Conservation (phyloP, 2,113 vertebrate species). For the Circaetus cinerascens region DNA sequence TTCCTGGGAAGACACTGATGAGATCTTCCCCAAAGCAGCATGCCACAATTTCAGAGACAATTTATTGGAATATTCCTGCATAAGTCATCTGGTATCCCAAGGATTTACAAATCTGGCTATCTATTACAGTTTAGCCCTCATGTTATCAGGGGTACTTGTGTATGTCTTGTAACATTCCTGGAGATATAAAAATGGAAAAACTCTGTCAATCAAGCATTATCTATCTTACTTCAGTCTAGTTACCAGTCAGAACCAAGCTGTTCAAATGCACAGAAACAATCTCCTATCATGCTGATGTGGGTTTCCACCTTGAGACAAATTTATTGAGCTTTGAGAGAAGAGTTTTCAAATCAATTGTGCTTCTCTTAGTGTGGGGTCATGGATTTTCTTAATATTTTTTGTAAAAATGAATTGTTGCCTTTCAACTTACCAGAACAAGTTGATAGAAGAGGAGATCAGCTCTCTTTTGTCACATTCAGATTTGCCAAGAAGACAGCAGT, state of each 20-base stretch:
- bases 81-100: conserved; percentile 16
- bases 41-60: background rate
- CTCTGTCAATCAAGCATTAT: background rate
- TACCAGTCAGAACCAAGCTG: background rate
- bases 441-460: background rate
- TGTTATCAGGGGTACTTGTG: background rate
- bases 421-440: background rate
- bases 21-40: conserved; percentile 21
- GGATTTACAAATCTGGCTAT: conserved; percentile 12
- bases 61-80: conserved; percentile 9
- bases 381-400: background rate
- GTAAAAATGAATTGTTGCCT: background rate
- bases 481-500: background rate
- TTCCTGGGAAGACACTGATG: conserved; percentile 18
- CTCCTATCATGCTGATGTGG: background rate
- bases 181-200: background rate
- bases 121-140: background rate
- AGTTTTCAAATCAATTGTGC: background rate
- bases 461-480: background rate
- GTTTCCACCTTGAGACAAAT: background rate
- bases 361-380: background rate
- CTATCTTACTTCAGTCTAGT: background rate
- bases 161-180: background rate
- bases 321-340: background rate
- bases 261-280: background rate